These are phyloP conservation scores for Apodemia mormo DNA, from an alignment of 2,888 invertebrate species.

Conservation along the genomic window DNA sequence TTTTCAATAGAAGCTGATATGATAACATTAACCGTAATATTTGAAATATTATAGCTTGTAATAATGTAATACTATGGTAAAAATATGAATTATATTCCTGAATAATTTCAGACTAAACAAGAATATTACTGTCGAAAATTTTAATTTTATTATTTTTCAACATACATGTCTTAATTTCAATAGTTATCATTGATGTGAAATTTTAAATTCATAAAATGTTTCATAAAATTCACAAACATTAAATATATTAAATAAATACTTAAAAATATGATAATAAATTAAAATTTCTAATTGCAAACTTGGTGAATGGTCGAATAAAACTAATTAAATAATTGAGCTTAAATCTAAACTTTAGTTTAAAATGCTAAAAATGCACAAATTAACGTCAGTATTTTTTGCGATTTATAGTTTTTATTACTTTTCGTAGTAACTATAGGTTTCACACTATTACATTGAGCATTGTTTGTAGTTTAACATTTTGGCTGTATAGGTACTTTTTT, in stretches of 20 bases:
- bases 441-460: no score
- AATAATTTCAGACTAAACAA: no score
- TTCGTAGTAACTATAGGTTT: not conserved
- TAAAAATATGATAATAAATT: not conserved
- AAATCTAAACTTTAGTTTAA: slow-evolving; percentile 31
- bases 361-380: slow-evolving; percentile 17
- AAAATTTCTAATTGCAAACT: not conserved
- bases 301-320: not conserved
- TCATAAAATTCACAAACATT: not conserved
- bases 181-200: not conserved
- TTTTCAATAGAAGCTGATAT: not conserved
- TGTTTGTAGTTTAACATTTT: no score
- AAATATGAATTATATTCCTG: no score
- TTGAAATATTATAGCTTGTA: not conserved
- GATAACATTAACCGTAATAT: not conserved
- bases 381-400: not conserved
- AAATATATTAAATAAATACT: not conserved
- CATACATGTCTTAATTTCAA: not conserved
- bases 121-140: no score
- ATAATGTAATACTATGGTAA: no score
- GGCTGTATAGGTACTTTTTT: no score
- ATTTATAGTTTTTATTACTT: not conserved
- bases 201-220: not conserved
- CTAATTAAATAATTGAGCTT: not conserved
- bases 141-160: not conserved